Percentiles rank a stretch among this genome's conserved stretches.
These are phyloP conservation scores for Anthopleura xanthogrammica DNA, from an alignment of 92 coral and sea anemone genomes.

Conservation along the genomic window DNA sequence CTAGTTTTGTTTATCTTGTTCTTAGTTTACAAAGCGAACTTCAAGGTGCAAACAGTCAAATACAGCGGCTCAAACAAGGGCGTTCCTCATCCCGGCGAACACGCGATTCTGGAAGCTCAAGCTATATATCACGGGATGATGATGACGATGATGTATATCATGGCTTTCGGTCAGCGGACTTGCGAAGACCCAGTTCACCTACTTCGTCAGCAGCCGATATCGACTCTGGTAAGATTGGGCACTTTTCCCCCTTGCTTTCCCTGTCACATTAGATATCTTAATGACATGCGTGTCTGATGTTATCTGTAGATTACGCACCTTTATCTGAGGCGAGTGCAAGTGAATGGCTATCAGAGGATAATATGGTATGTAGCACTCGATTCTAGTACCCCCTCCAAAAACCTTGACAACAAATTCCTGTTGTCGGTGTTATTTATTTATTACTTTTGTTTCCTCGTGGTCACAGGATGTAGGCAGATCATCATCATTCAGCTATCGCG, in stretches of 20 bases:
- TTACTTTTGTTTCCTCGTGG: background rate
- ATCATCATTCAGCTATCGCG: slow-evolving; percentile 66
- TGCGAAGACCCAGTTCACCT: slow-evolving; percentile 87
- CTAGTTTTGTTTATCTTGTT: background rate
- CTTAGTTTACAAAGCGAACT: slow-evolving; percentile 88
- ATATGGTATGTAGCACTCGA: slow-evolving; percentile 62
- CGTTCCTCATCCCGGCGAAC: slow-evolving; percentile 82
- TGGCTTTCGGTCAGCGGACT: slow-evolving; percentile 63
- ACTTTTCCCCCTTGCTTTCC: background rate
- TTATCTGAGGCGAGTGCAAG: slow-evolving; percentile 83
- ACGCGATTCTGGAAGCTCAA: slow-evolving; percentile 63
- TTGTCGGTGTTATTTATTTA: background rate
- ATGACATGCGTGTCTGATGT: background rate
- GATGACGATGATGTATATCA: slow-evolving; percentile 33
- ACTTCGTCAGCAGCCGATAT: slow-evolving; percentile 76
- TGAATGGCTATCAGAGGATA: slow-evolving; percentile 84
- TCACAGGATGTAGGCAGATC: slow-evolving; percentile 69
- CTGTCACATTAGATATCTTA: background rate
- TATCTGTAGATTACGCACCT: slow-evolving; percentile 74
- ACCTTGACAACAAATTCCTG: background rate
- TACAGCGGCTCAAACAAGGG: slow-evolving; percentile 91
- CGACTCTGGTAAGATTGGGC: slow-evolving; percentile 75
- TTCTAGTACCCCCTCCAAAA: background rate
- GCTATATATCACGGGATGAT: slow-evolving; percentile 56
- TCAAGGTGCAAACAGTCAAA: slow-evolving; percentile 91